phyloP scores from a whole-genome alignment of 2,113 vertebrate genomes.

The Mystacornis crossleyi region DNA sequence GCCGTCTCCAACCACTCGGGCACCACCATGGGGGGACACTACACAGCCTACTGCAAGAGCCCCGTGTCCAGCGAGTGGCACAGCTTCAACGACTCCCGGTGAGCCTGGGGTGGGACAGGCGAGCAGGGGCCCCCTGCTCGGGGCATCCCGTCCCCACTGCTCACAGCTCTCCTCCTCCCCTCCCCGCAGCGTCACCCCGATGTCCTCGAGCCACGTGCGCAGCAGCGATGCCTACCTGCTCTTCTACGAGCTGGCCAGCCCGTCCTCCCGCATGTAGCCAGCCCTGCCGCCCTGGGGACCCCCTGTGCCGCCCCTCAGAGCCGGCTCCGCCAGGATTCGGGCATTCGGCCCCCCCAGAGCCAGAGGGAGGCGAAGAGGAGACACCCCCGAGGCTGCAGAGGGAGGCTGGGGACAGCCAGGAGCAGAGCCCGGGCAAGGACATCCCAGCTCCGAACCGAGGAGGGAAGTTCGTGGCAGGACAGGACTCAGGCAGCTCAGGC shows the following conservation, averaged over 20 bases:
- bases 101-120: not conserved
- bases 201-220: slow-evolving; percentile 95
- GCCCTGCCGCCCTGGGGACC: not conserved
- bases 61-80: slow-evolving; percentile 89
- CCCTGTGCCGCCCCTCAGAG: not conserved
- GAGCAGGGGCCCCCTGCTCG: rapidly evolving
- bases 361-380: slow-evolving; percentile 16
- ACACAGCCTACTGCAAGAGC: slow-evolving; percentile 94
- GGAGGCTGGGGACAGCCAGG: not conserved
- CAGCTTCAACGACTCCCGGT: slow-evolving; percentile 95
- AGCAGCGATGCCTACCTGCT: slow-evolving; percentile 96
- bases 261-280: slow-evolving; percentile 86
- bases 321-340: not conserved
- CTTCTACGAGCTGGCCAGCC: slow-evolving; percentile 92
- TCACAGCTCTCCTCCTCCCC: not conserved
- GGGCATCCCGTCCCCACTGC: rapidly evolving
- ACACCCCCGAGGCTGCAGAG: not conserved
- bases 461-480: not conserved
- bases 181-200: slow-evolving; percentile 86
- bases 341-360: not conserved
- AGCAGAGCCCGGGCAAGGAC: not conserved
- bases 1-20: slow-evolving; percentile 96
- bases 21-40: slow-evolving; percentile 93
- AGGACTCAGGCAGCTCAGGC: not conserved
- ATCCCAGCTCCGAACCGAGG: not conserved